Conservation (phyloP, 2,797 vertebrate genomes). For the Lacerta viridis region DNA sequence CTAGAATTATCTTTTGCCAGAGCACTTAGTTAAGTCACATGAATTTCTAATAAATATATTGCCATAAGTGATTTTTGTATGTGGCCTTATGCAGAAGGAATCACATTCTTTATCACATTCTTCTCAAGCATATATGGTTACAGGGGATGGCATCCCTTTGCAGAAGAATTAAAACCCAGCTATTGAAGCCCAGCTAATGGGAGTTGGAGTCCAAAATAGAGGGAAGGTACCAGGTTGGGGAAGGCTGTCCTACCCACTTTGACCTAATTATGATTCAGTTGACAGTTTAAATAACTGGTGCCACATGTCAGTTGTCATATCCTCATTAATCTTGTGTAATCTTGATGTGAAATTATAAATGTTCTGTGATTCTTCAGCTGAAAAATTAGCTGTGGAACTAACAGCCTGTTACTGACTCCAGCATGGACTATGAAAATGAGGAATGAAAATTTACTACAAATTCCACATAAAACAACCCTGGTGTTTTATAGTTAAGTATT, state of each 20-base stretch:
- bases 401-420: background rate
- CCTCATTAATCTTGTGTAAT: slow-evolving; percentile 13
- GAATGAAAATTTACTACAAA: background rate
- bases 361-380: slow-evolving; percentile 22
- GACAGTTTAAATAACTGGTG: slow-evolving; percentile 4
- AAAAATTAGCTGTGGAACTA: slow-evolving; percentile 26
- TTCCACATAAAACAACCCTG: slow-evolving; percentile 6
- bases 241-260: background rate
- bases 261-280: background rate
- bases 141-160: background rate
- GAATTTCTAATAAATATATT: background rate
- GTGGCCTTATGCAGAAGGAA: background rate
- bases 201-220: too few relatives aligned
- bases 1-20: slow-evolving; percentile 6
- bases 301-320: background rate
- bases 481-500: background rate
- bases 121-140: background rate
- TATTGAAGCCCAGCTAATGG: background rate
- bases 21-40: background rate
- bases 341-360: slow-evolving; percentile 4
- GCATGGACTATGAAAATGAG: background rate
- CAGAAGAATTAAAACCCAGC: background rate
- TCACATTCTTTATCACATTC: background rate
- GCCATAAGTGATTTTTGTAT: background rate
- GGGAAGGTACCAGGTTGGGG: background rate